A percentile compares a stretch with the other conserved stretches of the same genome.
These are phyloP conservation scores for Chaenocephalus aceratus DNA, from an alignment of 2,113 vertebrate genomes.

Conservation along the genomic window DNA sequence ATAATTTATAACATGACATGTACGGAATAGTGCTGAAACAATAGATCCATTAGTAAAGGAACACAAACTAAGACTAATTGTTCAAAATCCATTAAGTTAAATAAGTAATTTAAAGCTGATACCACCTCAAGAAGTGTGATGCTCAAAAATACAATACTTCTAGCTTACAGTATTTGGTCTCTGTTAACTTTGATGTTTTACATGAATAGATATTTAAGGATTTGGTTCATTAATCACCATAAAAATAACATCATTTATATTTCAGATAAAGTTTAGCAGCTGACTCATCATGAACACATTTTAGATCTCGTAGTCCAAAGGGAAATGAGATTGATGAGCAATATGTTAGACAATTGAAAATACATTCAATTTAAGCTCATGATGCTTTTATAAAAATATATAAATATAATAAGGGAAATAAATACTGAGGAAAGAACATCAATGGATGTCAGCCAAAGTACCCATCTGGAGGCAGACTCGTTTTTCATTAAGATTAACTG, in stretches of 20 bases:
- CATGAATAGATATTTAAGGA: background rate
- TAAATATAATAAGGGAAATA: conserved; percentile 16
- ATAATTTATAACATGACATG: background rate
- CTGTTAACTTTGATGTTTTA: background rate
- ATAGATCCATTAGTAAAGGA: background rate
- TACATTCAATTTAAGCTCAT: conserved; percentile 19
- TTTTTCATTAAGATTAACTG: conserved; percentile 83
- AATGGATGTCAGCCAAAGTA: conserved; percentile 76
- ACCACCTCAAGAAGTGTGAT: background rate
- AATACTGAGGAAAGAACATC: conserved; percentile 62
- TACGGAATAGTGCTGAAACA: background rate
- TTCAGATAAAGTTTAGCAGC: background rate
- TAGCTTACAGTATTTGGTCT: background rate
- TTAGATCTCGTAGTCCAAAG: background rate
- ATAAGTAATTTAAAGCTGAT: background rate
- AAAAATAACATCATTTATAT: background rate
- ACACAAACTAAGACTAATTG: background rate
- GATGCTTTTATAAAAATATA: conserved; percentile 29
- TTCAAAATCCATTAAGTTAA: background rate
- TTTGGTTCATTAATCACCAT: background rate
- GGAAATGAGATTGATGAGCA: background rate
- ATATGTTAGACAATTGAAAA: conserved; percentile 19
- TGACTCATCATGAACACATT: background rate
- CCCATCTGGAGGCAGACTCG: conserved; percentile 70
- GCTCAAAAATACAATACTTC: background rate